Conservation (phyloP, 2,888 invertebrate genomes). For the Scelioninae gen. 2 region DNA sequence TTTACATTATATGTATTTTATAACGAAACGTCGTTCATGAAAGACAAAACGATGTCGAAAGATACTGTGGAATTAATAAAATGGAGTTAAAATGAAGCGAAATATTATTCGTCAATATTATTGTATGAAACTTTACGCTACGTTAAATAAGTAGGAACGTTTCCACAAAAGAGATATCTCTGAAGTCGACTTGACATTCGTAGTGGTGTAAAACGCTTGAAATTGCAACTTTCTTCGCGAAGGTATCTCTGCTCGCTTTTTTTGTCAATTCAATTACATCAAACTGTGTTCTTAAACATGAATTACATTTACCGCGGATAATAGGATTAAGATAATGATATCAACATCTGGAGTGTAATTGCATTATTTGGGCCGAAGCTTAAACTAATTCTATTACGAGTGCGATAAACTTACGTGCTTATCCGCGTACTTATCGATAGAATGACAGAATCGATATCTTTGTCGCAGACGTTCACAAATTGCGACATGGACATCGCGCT, state of each 20-base stretch:
- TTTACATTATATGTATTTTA: too few species aligned
- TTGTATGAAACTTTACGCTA: conserved; percentile 15
- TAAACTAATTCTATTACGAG: conserved; percentile 57
- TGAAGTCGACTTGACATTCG: neutral
- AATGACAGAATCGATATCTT: conserved; percentile 49
- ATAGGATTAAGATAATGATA: conserved; percentile 56
- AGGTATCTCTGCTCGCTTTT: conserved; percentile 20
- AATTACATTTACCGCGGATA: conserved; percentile 53
- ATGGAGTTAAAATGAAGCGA: conserved; percentile 22
- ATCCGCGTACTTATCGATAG: conserved; percentile 45
- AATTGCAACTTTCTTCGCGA: conserved; percentile 28
- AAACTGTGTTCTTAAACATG: conserved; percentile 52
- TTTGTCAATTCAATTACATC: conserved; percentile 52
- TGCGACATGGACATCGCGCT: conserved; percentile 2
- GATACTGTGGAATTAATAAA: conserved; percentile 25
- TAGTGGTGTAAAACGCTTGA: conserved; percentile 28
- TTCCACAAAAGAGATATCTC: conserved; percentile 25
- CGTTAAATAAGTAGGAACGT: conserved; percentile 29
- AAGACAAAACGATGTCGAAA: conserved; percentile 9
- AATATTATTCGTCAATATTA: conserved; percentile 31
- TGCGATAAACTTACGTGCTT: conserved; percentile 53
- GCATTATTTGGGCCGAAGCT: conserved; percentile 53
- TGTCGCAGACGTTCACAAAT: conserved; percentile 23
- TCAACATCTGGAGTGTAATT: conserved; percentile 48
- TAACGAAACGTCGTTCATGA: too few species aligned